Base-by-base conservation (phyloP, 2,113 vertebrate species). In the Rhabdomys dilectus region DNA sequence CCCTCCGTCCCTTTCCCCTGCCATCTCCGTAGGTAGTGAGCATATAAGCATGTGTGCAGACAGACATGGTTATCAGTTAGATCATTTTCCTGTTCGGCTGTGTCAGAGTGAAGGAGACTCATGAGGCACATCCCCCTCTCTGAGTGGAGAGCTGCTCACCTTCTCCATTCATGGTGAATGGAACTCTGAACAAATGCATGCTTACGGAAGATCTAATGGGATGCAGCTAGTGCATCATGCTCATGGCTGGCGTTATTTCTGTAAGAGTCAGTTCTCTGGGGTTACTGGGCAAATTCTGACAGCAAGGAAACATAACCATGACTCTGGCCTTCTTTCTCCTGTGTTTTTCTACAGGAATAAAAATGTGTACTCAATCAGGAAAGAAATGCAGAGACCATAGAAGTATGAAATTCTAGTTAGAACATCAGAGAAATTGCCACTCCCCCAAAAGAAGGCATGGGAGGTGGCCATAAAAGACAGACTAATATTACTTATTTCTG, bases 1-100 rank as follows among this genome's bases (percentile, higher is more conserved):
- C 0, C 5, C 29, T 66, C 39, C 66, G 56, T 12, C 0, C 73
- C 88, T 84, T 22, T 8, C 45, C 36, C 39, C 91, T 11, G 29
- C 86, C 1, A 42, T 34, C 2, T 53, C 16, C 8, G 4, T 66
- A 42, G 58, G 21, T 29, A 45, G 7, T 12, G 4, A 80, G 5
- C 8, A 19, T 2, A 0, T 0, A 17, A 1, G 0, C 24, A 7
- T 16, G 17, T 15, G 21, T 64, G 0, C 11, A 13, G 56, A 58
- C 19, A 88, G 26, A 62, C 26, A 19, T 12, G 6, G 1, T 64
- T 56, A 60, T 89, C 10, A 81, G 1, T 8, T 0, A 3, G 29
- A 72, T 60, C 4, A 51, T 86, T 82, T 60, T 42, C 16, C 48
- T 92, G 2, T n/a, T n/a, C 11, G 39, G 3, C 21, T 13, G 53